phyloP scores from a whole-genome alignment of 1,140 invertebrate genomes.

The Leguminivora glycinivorella region DNA sequence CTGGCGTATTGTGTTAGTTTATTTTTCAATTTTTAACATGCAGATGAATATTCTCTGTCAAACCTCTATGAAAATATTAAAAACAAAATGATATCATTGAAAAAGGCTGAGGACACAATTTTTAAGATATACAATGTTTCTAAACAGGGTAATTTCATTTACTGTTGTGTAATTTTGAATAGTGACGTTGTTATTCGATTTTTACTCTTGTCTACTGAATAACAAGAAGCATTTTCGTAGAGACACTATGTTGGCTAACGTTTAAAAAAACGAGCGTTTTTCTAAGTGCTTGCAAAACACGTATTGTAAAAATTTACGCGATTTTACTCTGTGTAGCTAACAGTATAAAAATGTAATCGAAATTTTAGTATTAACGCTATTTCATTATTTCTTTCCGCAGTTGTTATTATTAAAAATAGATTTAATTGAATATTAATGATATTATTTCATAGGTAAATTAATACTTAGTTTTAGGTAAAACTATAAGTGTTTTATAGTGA shows the following conservation, averaged over 20 bases:
- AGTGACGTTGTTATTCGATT: slow-evolving; percentile 70
- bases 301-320: slow-evolving; percentile 10
- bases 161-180: slow-evolving; percentile 72
- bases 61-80: slow-evolving; percentile 50
- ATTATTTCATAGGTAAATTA: slow-evolving; percentile 57
- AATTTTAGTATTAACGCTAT: slow-evolving; percentile 15
- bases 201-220: slow-evolving; percentile 53
- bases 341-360: slow-evolving; percentile 35
- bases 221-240: slow-evolving; percentile 41
- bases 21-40: slow-evolving; percentile 21
- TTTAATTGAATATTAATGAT: slow-evolving; percentile 38
- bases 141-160: slow-evolving; percentile 76
- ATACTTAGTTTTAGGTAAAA: slow-evolving; percentile 49
- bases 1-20: slow-evolving; percentile 27
- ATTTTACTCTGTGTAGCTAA: slow-evolving; percentile 33
- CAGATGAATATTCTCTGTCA: slow-evolving; percentile 47
- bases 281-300: slow-evolving; percentile 5
- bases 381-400: slow-evolving; percentile 24
- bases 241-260: background rate
- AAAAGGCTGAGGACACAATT: slow-evolving; percentile 77
- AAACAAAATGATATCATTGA: slow-evolving; percentile 71
- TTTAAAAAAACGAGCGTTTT: slow-evolving; percentile 24
- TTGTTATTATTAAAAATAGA: slow-evolving; percentile 40
- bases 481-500: slow-evolving; percentile 61
- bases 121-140: slow-evolving; percentile 78